These are phyloP conservation scores for Anticlea derivata DNA, from an alignment of 2,888 invertebrate genomes.

Conservation along the genomic window DNA sequence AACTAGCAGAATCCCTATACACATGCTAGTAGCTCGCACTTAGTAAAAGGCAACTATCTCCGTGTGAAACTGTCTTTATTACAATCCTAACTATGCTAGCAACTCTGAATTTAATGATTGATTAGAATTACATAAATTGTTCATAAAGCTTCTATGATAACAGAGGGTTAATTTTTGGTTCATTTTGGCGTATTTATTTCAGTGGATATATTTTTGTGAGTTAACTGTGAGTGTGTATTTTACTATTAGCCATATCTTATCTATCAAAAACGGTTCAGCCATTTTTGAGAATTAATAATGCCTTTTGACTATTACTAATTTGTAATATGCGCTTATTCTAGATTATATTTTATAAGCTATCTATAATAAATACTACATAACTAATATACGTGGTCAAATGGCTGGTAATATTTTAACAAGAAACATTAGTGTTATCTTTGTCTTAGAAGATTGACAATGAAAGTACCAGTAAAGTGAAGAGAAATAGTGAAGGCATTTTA, in stretches of 20 bases:
- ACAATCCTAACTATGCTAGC: background rate
- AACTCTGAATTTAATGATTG: background rate
- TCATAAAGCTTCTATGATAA: background rate
- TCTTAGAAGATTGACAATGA: too few relatives aligned
- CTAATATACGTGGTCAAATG: background rate
- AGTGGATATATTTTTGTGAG: too few relatives aligned
- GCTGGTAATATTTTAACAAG: constrained; percentile 1
- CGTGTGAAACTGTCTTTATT: too few relatives aligned
- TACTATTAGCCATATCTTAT: background rate
- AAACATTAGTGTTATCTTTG: background rate
- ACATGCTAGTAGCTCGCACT: too few relatives aligned
- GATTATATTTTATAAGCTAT: constrained; percentile 12
- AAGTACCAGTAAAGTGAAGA: too few relatives aligned
- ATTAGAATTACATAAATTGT: background rate
- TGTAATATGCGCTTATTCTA: constrained; percentile 21
- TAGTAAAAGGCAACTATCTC: too few relatives aligned
- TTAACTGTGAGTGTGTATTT: too few relatives aligned
- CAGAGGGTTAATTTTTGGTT: too few relatives aligned
- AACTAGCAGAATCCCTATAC: too few relatives aligned
- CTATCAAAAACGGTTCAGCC: constrained; percentile 3
- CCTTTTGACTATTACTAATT: constrained; percentile 11
- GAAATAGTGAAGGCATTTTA: too few relatives aligned
- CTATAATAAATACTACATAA: constrained; percentile 28
- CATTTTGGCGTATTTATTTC: too few relatives aligned
- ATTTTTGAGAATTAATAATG: background rate